Base-by-base conservation (phyloP, 2,888 invertebrate genomes). In the Tethea ocularis region DNA sequence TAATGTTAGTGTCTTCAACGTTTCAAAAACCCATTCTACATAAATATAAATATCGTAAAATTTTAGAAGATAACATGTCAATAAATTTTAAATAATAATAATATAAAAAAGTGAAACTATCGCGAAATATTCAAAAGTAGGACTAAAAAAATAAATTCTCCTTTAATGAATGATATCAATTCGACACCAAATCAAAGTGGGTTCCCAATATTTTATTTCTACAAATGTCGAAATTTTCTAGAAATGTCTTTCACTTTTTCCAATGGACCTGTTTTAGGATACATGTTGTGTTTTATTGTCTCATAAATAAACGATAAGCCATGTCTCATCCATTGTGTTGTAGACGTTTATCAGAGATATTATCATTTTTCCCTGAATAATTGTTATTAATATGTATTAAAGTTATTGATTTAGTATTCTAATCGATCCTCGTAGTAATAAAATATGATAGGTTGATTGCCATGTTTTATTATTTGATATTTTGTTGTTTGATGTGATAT, bases 251-350 rank as follows among this genome's bases (percentile, higher is more conserved):
- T 46, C 41, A 46, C 41, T 46, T 46, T 46, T 46, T 46, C 20
- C 41, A 46, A 46, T 8, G 22, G 66, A 64, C 64, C 36, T 51
- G 63, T 66, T 69, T 57, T 59, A 58, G 41, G 51, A 41, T 54
- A 58, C 20, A 52, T 59, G 61, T 63, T 62, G n/a, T 55, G 59
- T 65, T 63, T 77, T 78, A 80, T 71, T 70, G 67, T 70, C 62
- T 71, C 75, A 74, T 82, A 80, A 79, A 77, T 75, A 72, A 67
- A 62, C 66, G 67, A 68, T 72, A 74, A 66, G 62, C 62, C 61
- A 62, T 68, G 64, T 70, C 69, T 69, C 70, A 67, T 63, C 68
- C 56, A 72, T 72, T 74, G 68, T 72, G 60, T 53, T 68, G 59
- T 63, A 58, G 57, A 61, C 66, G 56, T 76, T 75, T 75, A 73